Evolutionary conservation across 2,888 invertebrate genomes (phyloP), one percentile per base, ranked within the genome.

Genomic region (Serrognathus titanus): DNA sequence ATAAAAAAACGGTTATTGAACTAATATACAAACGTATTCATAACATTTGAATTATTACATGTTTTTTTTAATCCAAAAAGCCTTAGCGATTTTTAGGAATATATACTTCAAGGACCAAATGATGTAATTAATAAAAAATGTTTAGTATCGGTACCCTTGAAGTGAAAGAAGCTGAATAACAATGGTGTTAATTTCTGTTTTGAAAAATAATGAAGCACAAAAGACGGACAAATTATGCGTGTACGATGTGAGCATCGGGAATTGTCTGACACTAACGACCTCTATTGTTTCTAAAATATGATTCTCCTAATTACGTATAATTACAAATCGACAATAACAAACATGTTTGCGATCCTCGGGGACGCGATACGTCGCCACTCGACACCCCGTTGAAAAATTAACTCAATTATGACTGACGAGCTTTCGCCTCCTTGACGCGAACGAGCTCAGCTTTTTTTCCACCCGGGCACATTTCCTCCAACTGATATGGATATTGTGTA

Each of bases 201-300:
- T 6, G 24, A 31, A 31, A 31, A 31, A 31, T 31, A 31, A 31
- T 5, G 24, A 40, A 40, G 40, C 40, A 40, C 12, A 40, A 40
- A 40, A 13, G 12, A 12, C 40, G 40, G 7, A 6, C 40, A 11
- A 1, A 40, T 40, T 40, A 13, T 40, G 24, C 4, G 6, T 31
- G 24, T 31, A 31, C 24, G 43, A 16, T 43, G 20, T 11, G 47
- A n/a, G 46, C 55, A 9, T 37, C 39, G 58, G 58, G 58, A 58
- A 40, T 58, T 35, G 20, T 47, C 51, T 56, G 62, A 62, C 62
- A 60, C 60, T 62, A 62, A 62, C 62, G 62, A 62, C 60, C 58
- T 60, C 50, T 61, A 63, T 60, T 60, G 61, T 63, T 63, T 61
- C 63, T 61, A 61, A 63, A 63, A 63, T 63, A 63, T 63, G 56